Evolutionary conservation across 1,140 invertebrate species (phyloP).

Genomic region (Chrysomallon squamiferum): DNA sequence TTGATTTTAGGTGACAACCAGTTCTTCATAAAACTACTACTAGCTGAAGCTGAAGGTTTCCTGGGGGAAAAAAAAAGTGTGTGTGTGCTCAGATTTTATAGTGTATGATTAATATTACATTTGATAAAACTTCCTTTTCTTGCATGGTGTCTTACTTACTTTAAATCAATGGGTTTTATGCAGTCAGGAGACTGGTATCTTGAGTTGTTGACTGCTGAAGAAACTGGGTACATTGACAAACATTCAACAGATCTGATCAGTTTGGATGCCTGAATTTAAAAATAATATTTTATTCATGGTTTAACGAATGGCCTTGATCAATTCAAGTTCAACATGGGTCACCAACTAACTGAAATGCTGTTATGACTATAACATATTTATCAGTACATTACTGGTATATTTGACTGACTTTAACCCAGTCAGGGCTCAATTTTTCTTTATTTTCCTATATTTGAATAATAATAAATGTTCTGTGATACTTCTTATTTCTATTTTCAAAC

Average conservation of each 20-base stretch:
- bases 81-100: neutral
- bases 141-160: conserved; percentile 56
- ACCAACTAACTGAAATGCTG: no score
- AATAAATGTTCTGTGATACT: no score
- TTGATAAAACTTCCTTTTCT: neutral
- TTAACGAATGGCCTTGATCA: no score
- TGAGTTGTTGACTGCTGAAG: conserved; percentile 76
- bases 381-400: no score
- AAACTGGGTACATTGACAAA: conserved; percentile 75
- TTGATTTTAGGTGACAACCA: conserved; percentile 18
- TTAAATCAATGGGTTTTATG: conserved; percentile 67
- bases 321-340: no score
- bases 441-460: no score
- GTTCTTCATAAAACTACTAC: conserved; percentile 31
- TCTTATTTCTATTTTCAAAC: no score
- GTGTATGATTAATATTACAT: neutral
- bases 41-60: conserved; percentile 33
- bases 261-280: conserved; percentile 40
- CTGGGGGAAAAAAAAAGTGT: conserved; percentile 18
- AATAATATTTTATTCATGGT: no score
- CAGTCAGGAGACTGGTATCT: conserved; percentile 75
- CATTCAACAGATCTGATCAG: conserved; percentile 60
- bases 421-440: no score
- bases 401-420: no score
- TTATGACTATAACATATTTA: no score